These are phyloP conservation scores for Trematomus loennbergii DNA, from an alignment of 2,113 vertebrate species.

Conservation along the genomic window DNA sequence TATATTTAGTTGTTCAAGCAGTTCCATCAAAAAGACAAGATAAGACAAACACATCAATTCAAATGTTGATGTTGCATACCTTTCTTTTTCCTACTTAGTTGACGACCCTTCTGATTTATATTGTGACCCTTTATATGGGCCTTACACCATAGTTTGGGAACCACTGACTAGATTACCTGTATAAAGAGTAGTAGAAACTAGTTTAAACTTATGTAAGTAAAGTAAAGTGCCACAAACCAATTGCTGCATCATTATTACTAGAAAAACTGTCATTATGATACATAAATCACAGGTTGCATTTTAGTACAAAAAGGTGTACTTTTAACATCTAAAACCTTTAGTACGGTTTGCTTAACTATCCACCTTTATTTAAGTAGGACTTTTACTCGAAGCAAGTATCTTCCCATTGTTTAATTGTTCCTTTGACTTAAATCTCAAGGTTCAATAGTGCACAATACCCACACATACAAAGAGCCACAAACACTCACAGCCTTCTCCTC, in stretches of 20 bases:
- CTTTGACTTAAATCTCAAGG: slow-evolving; percentile 17
- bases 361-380: not conserved
- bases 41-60: not conserved
- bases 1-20: not conserved
- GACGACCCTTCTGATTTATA: not conserved
- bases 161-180: not conserved
- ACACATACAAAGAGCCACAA: slow-evolving; percentile 50
- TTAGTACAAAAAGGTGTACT: not conserved
- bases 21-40: not conserved
- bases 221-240: not conserved
- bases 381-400: not conserved
- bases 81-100: not conserved
- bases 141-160: not conserved
- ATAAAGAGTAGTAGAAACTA: not conserved
- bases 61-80: not conserved
- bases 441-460: slow-evolving; percentile 45
- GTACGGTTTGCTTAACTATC: too few species aligned
- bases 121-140: not conserved
- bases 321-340: too few species aligned
- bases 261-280: not conserved
- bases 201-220: not conserved
- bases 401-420: not conserved
- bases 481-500: slow-evolving; percentile 61
- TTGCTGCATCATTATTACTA: not conserved
- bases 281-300: not conserved